Conservation (phyloP, 1,140 invertebrate genomes). For the Zaprionus taronus region DNA sequence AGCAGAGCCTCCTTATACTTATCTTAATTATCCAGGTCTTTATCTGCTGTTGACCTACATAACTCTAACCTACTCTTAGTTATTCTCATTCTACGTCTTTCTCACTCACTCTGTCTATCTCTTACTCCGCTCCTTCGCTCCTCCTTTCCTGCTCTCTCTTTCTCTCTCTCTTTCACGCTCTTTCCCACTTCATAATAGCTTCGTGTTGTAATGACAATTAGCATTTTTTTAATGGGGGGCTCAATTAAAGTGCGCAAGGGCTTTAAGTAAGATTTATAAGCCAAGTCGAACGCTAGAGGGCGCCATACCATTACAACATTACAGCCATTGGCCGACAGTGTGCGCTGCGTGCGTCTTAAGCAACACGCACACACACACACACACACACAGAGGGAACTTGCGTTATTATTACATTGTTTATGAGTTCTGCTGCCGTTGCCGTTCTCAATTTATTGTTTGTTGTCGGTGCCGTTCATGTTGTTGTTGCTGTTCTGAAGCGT, state of each 20-base stretch:
- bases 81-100: not conserved
- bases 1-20: not conserved
- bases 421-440: conserved; percentile 58
- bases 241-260: conserved; percentile 64
- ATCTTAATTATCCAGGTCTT: not conserved
- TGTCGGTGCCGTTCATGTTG: conserved; percentile 24
- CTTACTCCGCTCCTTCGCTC: not conserved
- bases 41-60: conserved; percentile 3
- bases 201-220: conserved; percentile 70
- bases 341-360: conserved; percentile 50
- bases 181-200: conserved; percentile 12
- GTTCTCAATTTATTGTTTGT: conserved; percentile 75
- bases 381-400: conserved; percentile 50
- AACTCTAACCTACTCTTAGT: not conserved
- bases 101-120: not conserved
- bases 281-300: conserved; percentile 9
- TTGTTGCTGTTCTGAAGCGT: conserved; percentile 20
- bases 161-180: not conserved
- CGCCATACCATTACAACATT: not conserved
- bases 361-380: conserved; percentile 43
- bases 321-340: conserved; percentile 18
- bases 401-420: conserved; percentile 83
- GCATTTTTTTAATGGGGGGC: conserved; percentile 71
- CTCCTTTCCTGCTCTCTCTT: not conserved
- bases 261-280: conserved; percentile 77